phyloP scores from a whole-genome alignment of 2,113 vertebrate genomes.

The Tinamus guttatus region DNA sequence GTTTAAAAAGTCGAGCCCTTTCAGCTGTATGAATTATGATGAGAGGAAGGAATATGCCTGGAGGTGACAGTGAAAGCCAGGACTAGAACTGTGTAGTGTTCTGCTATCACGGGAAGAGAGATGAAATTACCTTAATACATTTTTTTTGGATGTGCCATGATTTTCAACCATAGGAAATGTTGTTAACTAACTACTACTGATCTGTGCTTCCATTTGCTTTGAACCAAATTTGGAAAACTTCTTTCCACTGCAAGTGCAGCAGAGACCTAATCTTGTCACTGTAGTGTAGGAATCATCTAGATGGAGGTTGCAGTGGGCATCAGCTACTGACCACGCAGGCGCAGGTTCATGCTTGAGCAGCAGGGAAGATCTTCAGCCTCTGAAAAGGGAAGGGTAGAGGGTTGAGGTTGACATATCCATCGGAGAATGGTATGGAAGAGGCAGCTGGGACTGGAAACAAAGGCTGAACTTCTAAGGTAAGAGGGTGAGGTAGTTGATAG shows the following conservation, averaged over 20 bases:
- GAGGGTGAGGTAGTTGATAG: neutral
- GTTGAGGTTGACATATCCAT: neutral
- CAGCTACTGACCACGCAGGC: neutral
- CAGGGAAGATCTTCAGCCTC: neutral
- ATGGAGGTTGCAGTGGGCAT: neutral
- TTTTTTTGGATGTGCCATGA: neutral
- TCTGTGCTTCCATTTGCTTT: neutral
- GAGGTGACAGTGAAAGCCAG: neutral
- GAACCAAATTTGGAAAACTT: neutral
- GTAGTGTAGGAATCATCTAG: neutral
- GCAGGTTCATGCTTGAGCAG: neutral
- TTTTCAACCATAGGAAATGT: neutral
- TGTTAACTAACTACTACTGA: neutral
- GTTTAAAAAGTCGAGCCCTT: neutral
- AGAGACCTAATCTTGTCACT: neutral
- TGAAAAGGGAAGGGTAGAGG: neutral
- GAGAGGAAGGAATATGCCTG: neutral
- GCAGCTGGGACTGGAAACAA: neutral
- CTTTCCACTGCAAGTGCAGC: neutral
- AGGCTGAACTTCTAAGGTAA: neutral
- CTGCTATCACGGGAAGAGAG: neutral
- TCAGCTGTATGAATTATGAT: neutral
- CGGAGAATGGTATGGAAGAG: neutral
- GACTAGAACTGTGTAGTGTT: neutral
- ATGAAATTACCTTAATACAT: neutral